These are phyloP conservation scores for Cheilinus undulatus DNA, from an alignment of 2,113 vertebrate species.

Conservation along the genomic window DNA sequence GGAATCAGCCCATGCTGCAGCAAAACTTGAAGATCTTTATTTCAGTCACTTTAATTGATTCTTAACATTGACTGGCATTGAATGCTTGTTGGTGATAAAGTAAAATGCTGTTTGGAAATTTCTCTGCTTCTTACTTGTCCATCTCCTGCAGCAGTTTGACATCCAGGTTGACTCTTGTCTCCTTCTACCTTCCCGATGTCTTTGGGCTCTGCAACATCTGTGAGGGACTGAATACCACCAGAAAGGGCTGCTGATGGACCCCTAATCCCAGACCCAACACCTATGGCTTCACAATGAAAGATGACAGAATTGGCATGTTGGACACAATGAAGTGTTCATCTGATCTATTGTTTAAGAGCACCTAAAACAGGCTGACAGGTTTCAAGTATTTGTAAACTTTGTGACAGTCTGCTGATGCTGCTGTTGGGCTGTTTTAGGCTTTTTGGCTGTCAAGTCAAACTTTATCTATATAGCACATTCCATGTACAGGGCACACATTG, in stretches of 20 bases:
- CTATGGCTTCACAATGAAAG: conserved; percentile 26
- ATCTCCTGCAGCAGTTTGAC: not conserved
- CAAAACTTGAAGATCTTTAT: no score
- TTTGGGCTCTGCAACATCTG: conserved; percentile 18
- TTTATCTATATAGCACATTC: no score
- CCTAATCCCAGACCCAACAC: conserved; percentile 31
- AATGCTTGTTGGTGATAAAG: not conserved
- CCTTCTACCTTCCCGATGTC: not conserved
- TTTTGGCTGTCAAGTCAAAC: no score
- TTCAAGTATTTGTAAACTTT: no score
- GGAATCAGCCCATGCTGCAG: not conserved
- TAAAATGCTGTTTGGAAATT: no score
- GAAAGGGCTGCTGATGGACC: not conserved
- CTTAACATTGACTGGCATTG: no score
- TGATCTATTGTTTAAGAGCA: not conserved
- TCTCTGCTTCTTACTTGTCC: conserved; percentile 35
- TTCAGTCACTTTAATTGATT: no score
- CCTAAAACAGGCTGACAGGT: not conserved
- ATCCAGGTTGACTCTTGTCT: not conserved
- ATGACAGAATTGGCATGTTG: not conserved
- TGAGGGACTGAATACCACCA: not conserved
- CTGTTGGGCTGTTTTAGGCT: no score
- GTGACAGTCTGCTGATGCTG: no score
- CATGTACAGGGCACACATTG: no score
- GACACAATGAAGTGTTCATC: not conserved